Base-by-base conservation (phyloP, 2,797 vertebrate genomes). In the Rachycentron canadum region DNA sequence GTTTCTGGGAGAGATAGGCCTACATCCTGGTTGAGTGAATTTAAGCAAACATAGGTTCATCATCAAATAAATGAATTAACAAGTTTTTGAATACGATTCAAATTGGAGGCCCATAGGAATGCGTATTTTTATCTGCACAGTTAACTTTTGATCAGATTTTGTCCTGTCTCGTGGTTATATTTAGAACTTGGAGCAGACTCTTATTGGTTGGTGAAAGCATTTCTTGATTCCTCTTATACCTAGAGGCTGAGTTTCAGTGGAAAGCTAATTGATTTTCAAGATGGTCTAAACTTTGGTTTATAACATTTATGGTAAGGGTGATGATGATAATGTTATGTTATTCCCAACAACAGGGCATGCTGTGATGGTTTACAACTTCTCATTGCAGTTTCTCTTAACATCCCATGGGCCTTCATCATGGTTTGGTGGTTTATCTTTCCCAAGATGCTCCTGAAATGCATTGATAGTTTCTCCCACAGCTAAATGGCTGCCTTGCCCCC, bases 391-490 rank as follows among this genome's bases (percentile, higher is more conserved):
- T 88, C 53, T 90, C 69, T 78, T 77, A 32, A 86, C 82, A 77
- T 59, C 69, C 69, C 65, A 52, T 28, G 57, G 71, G 61, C 82
- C 79, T 52, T 76, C 83, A 85, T 92, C 86, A 80, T 81, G 79
- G 86, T 92, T 88, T 89, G 83, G 87, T 69, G 86, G 84, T 90
- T 90, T 83, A 58, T 86, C 68, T 74, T 86, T 85, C 69, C 68
- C 45, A 69, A 79, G 76, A 71, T 72, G 73, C 50, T 84, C 61
- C 64, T 78, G 80, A 82, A 76, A 78, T 79, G 68, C 81, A 60
- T 79, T 59, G 67, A 83, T 62, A 63, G 83, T 79, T 83, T 88
- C 68, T 83, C 75, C 70, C 79, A 75, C 79, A 82, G 82, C 77
- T 74, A 68, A 76, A 80, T 23, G 16, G 67, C 77, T 60, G 68